Base-by-base conservation (phyloP, 2,113 vertebrate genomes). In the Thalassoma bifasciatum region DNA sequence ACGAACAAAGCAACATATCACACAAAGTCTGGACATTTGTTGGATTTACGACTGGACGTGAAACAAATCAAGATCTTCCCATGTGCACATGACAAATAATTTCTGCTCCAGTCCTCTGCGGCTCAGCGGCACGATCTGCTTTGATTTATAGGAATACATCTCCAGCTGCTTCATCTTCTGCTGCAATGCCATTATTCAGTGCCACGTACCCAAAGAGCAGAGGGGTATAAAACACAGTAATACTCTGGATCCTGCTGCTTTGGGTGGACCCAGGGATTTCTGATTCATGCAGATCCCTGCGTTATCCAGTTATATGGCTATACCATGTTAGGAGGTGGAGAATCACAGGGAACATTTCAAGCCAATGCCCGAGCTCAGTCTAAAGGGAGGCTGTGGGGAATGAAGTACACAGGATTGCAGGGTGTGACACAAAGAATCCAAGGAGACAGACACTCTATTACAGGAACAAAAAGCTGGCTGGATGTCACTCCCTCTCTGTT, bases 61-160 rank as follows among this genome's bases (percentile, higher is more conserved):
- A 54, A 77, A 77, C 65, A 47, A 62, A 87, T 86, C 60, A 13
- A 56, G 70, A 69, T 69, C 77, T 81, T 81, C 53, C 78, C 81
- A 71, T 74, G 67, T 56, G 49, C 67, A 5, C 56, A 62, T 79
- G 85, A 86, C 76, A 84, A 85, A 87, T 86, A 82, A 77, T 72
- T 61, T 58, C 64, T 52, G 58, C 60, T 70, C n/a, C 54, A 64
- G 63, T 72, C 65, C 65, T 52, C 54, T 38, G 47, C 44, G n/a
- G 70, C 59, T 73, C 59, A 17, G 22, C 24, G 6, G 34, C 30
- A 14, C 63, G 37, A 73, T 75, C 52, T 52, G 70, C 63, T 80
- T 30, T 87, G 86, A 89, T 89, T 88, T 85, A 85, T 73, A 36
- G 72, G 21, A 66, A 72, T 21, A n/a, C 63, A 46, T 72, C 60